phyloP scores from a whole-genome alignment of 2,113 vertebrate genomes.

The Procavia capensis region DNA sequence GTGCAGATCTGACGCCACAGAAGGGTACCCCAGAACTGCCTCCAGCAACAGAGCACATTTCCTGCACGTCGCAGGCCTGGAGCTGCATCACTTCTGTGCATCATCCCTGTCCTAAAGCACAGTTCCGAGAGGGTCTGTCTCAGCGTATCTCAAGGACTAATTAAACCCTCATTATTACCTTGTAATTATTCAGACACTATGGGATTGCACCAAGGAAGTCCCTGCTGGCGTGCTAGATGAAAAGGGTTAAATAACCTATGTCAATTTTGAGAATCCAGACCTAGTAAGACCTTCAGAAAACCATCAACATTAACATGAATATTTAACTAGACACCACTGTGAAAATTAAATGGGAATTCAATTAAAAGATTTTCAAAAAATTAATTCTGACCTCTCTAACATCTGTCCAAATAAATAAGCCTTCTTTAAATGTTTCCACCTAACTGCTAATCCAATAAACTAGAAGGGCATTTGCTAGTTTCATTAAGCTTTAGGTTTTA shows the following conservation, averaged over 20 bases:
- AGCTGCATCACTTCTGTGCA: conserved; percentile 73
- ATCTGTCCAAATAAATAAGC: conserved; percentile 90
- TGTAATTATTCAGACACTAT: conserved; percentile 88
- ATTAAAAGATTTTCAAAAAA: conserved; percentile 89
- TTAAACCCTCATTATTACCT: conserved; percentile 89
- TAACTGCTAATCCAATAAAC: conserved; percentile 84
- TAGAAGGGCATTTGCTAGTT: conserved; percentile 84
- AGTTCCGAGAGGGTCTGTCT: conserved; percentile 86
- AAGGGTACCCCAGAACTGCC: conserved; percentile 82
- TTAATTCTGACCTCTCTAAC: conserved; percentile 90
- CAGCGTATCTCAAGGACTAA: conserved; percentile 88
- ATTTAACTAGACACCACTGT: conserved; percentile 89
- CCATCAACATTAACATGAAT: conserved; percentile 88
- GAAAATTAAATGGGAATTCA: conserved; percentile 90
- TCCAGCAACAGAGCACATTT: conserved; percentile 84
- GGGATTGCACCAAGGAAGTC: conserved; percentile 85
- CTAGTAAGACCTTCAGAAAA: conserved; percentile 86
- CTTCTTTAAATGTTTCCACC: conserved; percentile 84
- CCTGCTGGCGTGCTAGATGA: conserved; percentile 84
- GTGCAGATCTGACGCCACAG: conserved; percentile 78
- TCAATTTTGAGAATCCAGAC: conserved; percentile 86
- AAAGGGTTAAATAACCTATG: conserved; percentile 89
- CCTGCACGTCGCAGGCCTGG: conserved; percentile 79
- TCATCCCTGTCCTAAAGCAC: conserved; percentile 82
- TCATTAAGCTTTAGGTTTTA: conserved; percentile 84